phyloP scores from a whole-genome alignment of 1,140 invertebrate genomes.

The Orius insidiosus region DNA sequence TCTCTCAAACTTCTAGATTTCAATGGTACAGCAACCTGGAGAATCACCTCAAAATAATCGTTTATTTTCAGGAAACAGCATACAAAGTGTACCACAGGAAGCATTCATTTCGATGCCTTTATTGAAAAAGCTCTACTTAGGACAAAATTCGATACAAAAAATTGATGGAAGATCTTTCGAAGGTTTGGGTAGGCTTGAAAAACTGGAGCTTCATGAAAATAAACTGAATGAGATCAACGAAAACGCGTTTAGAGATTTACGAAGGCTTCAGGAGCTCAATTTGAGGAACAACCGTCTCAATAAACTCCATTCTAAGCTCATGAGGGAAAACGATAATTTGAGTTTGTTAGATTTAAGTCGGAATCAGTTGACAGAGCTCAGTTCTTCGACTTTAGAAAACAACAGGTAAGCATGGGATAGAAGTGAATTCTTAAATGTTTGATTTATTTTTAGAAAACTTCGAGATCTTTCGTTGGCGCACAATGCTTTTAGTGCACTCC shows the following conservation, averaged over 20 bases:
- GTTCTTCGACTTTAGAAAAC: slow-evolving; percentile 40
- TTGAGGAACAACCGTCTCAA: slow-evolving; percentile 59
- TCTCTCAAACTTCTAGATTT: slow-evolving; percentile 53
- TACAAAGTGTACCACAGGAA: slow-evolving; percentile 48
- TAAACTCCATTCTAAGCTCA: slow-evolving; percentile 42
- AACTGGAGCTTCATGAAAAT: slow-evolving; percentile 60
- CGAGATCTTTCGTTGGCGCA: slow-evolving; percentile 58
- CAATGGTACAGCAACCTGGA: too few species aligned
- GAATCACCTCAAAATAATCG: too few species aligned
- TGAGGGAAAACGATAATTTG: slow-evolving; percentile 43
- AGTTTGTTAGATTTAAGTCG: slow-evolving; percentile 54
- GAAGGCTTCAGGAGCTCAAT: slow-evolving; percentile 40
- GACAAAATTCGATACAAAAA: slow-evolving; percentile 53
- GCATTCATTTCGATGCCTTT: slow-evolving; percentile 46
- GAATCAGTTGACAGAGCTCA: slow-evolving; percentile 54
- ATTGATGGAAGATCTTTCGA: slow-evolving; percentile 44
- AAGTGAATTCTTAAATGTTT: too few species aligned
- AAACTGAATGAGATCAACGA: slow-evolving; percentile 45
- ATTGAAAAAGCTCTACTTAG: slow-evolving; percentile 52
- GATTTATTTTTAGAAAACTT: slow-evolving; percentile 33
- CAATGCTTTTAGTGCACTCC: slow-evolving; percentile 55
- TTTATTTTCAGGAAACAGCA: slow-evolving; percentile 36
- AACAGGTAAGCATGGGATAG: slow-evolving; percentile 33
- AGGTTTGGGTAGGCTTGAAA: slow-evolving; percentile 50
- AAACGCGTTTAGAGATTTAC: slow-evolving; percentile 42